Evolutionary conservation across 2,888 invertebrate species (phyloP), one percentile per base, ranked within the genome.

Genomic region (Agriopis aurantiaria): DNA sequence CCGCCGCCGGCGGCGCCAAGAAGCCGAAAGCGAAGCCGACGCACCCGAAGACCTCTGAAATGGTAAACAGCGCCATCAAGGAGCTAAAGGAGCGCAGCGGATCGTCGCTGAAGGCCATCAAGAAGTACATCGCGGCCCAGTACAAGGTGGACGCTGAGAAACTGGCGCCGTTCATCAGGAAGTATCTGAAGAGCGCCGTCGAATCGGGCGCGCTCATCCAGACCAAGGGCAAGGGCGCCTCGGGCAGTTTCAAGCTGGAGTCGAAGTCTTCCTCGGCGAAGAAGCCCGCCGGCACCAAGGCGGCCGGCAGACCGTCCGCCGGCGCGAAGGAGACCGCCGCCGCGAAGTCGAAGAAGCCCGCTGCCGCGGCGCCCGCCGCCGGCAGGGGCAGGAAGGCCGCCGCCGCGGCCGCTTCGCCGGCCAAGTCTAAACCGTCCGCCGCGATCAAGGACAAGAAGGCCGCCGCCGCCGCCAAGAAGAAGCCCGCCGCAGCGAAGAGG

Each of bases 101-200:
- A 43, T 96, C 96, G 0, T 96, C 96, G 0, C 80, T 87, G 73
- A 92, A 85, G 82, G 91, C 91, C 3, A 96, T 96, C 83, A 96
- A 96, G 83, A 96, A 96, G 94, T 48, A 48, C 48, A 48, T 96
- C 60, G 86, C 92, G 10, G 88, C 92, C 40, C 95, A 93, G 68
- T 96, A 96, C 91, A 95, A 95, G 70, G 90, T 96, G 8, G 96
- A 96, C 80, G 90, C 92, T 0, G 95, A 95, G 69, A 96, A 95
- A 78, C 81, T 95, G 57, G 91, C 95, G 0, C 93, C 93, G 2
- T 96, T 94, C 85, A 96, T 96, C 77, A 95, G 94, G 74, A 95
- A 95, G 71, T 96, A 95, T 58, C 68, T 78, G 72, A 96, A 95
- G 82, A 82, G 87, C 12, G 95, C 95, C 14, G 95, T 96, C n/a